Evolutionary conservation across 2,113 vertebrate species (phyloP).

Genomic region (Cranoglanis bouderius): DNA sequence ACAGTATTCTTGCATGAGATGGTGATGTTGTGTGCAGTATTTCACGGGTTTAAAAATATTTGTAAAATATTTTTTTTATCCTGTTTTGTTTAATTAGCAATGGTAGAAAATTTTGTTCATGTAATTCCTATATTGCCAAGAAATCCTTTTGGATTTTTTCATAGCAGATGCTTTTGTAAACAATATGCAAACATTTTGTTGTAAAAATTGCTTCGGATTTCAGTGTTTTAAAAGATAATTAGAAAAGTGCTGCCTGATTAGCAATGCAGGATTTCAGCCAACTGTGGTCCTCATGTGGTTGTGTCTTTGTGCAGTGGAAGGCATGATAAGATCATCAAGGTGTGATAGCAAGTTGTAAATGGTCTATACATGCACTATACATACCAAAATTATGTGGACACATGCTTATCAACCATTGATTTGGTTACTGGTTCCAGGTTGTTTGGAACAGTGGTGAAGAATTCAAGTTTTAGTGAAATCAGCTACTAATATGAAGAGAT

Average conservation of each 20-base stretch:
- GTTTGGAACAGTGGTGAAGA: neutral
- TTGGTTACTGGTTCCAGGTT: neutral
- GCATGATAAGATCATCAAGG: too few relatives aligned
- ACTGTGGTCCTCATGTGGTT: too few relatives aligned
- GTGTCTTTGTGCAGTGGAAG: too few relatives aligned
- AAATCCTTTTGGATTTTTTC: neutral
- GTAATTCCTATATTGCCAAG: neutral
- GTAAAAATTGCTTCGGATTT: neutral
- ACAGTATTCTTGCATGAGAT: neutral
- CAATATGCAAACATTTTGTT: neutral
- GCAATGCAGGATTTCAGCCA: neutral
- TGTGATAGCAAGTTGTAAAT: too few relatives aligned
- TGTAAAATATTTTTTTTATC: too few relatives aligned
- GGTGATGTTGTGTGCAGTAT: neutral
- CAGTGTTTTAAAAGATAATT: neutral
- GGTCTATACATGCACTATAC: too few relatives aligned
- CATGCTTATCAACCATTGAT: neutral
- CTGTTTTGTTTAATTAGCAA: too few relatives aligned
- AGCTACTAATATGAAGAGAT: neutral
- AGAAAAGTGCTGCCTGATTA: neutral
- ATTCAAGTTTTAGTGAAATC: neutral
- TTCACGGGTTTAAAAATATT: neutral
- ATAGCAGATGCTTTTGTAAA: neutral
- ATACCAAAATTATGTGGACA: neutral
- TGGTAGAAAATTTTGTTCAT: too few relatives aligned